Base-by-base conservation (phyloP, 2,888 invertebrate genomes). In the Bombylius discolor region DNA sequence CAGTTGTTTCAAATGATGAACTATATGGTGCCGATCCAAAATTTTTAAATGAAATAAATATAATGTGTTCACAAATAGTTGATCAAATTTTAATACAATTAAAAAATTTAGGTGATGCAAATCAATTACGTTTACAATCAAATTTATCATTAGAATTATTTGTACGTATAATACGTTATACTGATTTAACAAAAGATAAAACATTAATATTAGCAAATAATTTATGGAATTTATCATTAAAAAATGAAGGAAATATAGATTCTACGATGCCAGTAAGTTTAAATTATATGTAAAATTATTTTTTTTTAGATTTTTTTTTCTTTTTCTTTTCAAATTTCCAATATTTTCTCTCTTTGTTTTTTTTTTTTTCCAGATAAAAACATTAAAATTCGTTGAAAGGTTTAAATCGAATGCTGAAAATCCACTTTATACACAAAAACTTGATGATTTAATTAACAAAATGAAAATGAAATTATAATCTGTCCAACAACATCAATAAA, bases 1-100 rank as follows among this genome's bases (percentile, higher is more conserved):
- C 63, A 84, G 92, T 96, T 59, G 86, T 95, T 67, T 93, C 95
- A 5, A 97, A 97, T 70, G 95, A 97, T 72, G 81, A 85, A 56
- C 75, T 97, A 47, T 97, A 96, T 69, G 95, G 95, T 8, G 83
- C 85, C 12, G 94, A 95, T 74, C 80, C 83, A 13, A 90, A 92
- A 72, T 96, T 92, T 70, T 76, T 94, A 52, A 75, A 77, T 4
- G 89, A 90, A 71, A 78, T 95, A 3, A 84, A 89, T 65, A 83
- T 81, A 67, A 82, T 90, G 68, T 84, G 86, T 60, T 80, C 83
- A 0, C 82, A 86, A 61, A 77, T 94, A 54, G 77, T 93, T 45
- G 86, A 88, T 63, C 87, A 91, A 71, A 76, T 93, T 58, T 71
- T 92, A 6, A 74, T 77, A 3, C 80, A 83, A 60, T 71, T 91